Evolutionary conservation across 2,113 vertebrate species (phyloP), one percentile per base, ranked within the genome.

Genomic region (Grus americana): DNA sequence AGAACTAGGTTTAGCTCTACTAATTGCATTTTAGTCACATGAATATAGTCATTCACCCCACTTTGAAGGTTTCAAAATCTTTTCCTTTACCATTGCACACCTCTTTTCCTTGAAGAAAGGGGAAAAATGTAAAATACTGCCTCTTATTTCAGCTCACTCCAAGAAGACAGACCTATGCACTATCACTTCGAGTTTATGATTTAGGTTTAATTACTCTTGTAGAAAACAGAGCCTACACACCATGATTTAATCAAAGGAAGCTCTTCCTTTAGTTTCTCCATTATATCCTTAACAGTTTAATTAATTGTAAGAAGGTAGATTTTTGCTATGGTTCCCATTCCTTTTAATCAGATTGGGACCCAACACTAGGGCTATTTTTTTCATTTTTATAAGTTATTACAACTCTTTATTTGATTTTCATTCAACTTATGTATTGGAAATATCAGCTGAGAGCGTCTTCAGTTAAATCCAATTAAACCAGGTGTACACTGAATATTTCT

Each of bases 331-430:
- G 27, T 52, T 88, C 18, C 21, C 8, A 47, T 79, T 79, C n/a
- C 10, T 55, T 92, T 61, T 67, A 27, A 61, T 80, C 58, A 79
- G 12, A 58, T 55, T 42, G 36, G 5, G 47, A 82, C 6, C 16
- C 9, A 80, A 52, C 14, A 29, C 12, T 46, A 71, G 22, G 24
- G 3, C 12, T 62, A 12, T 49, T 67, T 92, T 92, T 74, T 73
- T 58, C 3, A 34, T 50, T 88, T 92, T 95, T 73, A 29, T 81
- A 46, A 65, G 15, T 38, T 86, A 65, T 78, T 78, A 73, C 71
- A 95, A 26, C 3, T 46, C 82, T 95, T 76, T 63, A 86, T 95
- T 95, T 98, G 32, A 62, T 66, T 95, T 96, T 92, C 49, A 85
- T 95, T 91, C 23, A 89, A 93, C 80, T 93, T 83, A 18, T 86